Evolutionary conservation across 2,797 vertebrate genomes (phyloP).

Genomic region (Scolopax bukidnonensis): DNA sequence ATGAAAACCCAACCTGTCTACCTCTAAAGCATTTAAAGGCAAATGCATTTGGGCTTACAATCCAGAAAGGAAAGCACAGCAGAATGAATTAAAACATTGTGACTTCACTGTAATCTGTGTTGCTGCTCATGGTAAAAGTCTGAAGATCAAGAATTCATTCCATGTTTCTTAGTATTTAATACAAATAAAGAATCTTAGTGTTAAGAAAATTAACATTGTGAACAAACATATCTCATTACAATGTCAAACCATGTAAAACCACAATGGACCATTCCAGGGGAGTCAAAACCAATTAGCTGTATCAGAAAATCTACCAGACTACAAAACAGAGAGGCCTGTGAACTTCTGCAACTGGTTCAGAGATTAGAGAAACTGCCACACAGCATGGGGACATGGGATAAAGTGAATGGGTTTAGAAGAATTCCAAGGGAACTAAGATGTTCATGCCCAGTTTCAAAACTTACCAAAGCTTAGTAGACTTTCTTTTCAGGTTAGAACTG

Average conservation of each 20-base stretch:
- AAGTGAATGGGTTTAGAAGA: background rate
- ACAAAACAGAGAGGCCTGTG: background rate
- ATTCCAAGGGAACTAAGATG: background rate
- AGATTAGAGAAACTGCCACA: conserved; percentile 1
- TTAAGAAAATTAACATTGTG: conserved; percentile 30
- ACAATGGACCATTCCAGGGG: background rate
- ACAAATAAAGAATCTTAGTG: conserved; percentile 45
- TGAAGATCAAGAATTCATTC: conserved; percentile 43
- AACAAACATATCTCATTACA: conserved; percentile 6
- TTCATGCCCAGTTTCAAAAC: background rate
- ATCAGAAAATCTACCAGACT: conserved; percentile 46
- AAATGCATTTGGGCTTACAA: conserved; percentile 41
- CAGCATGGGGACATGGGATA: background rate
- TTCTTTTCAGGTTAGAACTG: background rate
- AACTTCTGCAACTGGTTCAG: background rate
- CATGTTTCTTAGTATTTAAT: conserved; percentile 47
- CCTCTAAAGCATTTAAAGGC: conserved; percentile 61
- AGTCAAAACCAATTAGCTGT: conserved; percentile 22
- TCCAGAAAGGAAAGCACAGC: conserved; percentile 27
- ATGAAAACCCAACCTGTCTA: conserved; percentile 73
- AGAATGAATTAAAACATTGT: conserved; percentile 71
- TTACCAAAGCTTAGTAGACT: background rate
- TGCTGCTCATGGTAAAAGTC: conserved; percentile 1
- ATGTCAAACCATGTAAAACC: conserved; percentile 18
- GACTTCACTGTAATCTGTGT: conserved; percentile 49